Evolutionary conservation across 2,888 invertebrate species (phyloP), one percentile per base, ranked within the genome.

Genomic region (Herminia tarsipennalis): DNA sequence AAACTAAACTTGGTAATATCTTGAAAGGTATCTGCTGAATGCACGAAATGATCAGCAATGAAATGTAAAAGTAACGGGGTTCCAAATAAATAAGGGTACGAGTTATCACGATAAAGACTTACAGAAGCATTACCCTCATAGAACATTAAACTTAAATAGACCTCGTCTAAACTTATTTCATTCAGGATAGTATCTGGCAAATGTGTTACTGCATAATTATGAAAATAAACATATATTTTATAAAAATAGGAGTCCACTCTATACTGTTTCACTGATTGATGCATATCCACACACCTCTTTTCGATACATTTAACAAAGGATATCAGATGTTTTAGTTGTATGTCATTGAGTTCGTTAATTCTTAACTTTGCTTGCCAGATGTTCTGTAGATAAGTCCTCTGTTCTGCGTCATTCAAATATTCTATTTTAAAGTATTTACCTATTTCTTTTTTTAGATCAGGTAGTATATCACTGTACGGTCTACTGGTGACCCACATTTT

Each of bases 401-500:
- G 29, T 10, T 64, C 57, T 0, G 5, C 3, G 1, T 18, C n/a
- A 9, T 37, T 17, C 0, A 64, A 46, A 5, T 38, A 29, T 14
- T 34, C 17, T 14, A 64, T 22, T 29, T 41, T 24, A 20, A 46
- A 50, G 3, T 36, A 33, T 9, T 8, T 25, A 5, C 50, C 48
- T n/a, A 64, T 60, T 1, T 38, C 35, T n/a, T 6, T 18, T 9
- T 55, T 27, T 25, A 64, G 44, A 25, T 16, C 32, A 0, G 32
- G 6, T 44, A 37, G 32, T 2, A 57, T 25, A 30, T 48, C 35
- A 16, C 35, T 32, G 21, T 63, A 59, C n/a, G 59, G 37, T 8
- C 62, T 48, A 12, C 59, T 63, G 2, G 65, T 46, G 0, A 64
- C 24, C 56, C 56, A 57, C 18, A 57, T 37, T 14, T 18, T 27